A percentile compares a stretch with the other conserved stretches of the same genome.
Conservation (phyloP, 2,888 invertebrate genomes). For the Liposcelis brunnea region DNA sequence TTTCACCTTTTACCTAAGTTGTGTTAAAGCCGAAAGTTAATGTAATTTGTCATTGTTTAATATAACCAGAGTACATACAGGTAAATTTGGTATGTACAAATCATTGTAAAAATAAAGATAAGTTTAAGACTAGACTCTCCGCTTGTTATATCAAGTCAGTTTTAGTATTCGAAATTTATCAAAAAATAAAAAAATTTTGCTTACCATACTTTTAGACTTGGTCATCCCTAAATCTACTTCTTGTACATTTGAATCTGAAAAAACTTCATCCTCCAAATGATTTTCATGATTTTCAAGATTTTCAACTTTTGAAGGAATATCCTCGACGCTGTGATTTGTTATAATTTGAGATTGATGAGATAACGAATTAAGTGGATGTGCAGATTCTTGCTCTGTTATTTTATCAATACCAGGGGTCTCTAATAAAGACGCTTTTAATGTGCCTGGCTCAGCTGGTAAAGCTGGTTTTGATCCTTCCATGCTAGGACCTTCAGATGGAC, state of each 20-base stretch:
- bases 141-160: no score
- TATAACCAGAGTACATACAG: no score
- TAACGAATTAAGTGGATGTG: constrained; percentile 43
- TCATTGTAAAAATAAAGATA: no score
- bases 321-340: constrained; percentile 13
- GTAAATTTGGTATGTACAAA: no score
- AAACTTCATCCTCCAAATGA: constrained; percentile 7
- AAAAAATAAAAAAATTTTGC: no score
- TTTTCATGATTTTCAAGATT: constrained; percentile 13
- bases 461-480: constrained; percentile 77
- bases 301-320: constrained; percentile 15
- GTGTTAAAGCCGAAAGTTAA: no score
- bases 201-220: constrained; percentile 13
- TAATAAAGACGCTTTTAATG: constrained; percentile 72
- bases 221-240: constrained; percentile 2
- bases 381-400: constrained; percentile 90
- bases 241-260: not conserved
- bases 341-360: constrained; percentile 9
- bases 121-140: no score
- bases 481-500: constrained; percentile 25
- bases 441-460: constrained; percentile 77
- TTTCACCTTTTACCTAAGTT: no score
- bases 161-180: no score
- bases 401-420: constrained; percentile 81
- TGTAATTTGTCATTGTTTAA: no score